A percentile compares a stretch with the other conserved stretches of the same genome.
Conservation (phyloP, 2,113 vertebrate species). For the Malurus alboscapulatus region DNA sequence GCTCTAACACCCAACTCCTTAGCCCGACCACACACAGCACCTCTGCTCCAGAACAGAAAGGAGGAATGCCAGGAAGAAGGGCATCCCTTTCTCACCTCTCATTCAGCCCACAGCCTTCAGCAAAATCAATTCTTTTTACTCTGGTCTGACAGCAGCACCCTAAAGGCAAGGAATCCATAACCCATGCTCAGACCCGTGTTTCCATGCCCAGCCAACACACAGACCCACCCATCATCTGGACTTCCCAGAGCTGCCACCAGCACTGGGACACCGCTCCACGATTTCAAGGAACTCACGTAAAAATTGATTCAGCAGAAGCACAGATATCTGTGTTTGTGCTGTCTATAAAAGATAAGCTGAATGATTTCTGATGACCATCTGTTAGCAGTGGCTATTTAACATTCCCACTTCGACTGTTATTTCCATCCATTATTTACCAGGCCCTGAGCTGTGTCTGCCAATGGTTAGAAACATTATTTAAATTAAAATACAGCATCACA, state of each 20-base stretch:
- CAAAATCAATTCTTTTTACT: background rate
- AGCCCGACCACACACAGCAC: background rate
- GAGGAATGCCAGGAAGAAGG: background rate
- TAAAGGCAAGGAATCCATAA: background rate
- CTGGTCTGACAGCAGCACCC: background rate
- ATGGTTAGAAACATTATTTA: background rate
- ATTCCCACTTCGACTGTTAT: background rate
- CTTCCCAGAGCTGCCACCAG: background rate
- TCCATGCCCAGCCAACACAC: background rate
- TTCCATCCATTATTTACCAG: background rate
- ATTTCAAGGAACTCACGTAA: background rate
- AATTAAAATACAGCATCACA: background rate
- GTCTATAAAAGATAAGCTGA: background rate
- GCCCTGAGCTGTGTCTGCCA: background rate
- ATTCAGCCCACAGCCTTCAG: background rate
- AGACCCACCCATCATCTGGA: background rate
- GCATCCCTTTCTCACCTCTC: background rate
- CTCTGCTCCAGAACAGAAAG: background rate
- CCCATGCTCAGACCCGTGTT: rapidly evolving
- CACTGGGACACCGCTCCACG: background rate
- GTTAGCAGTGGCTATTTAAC: background rate
- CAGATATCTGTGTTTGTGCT: background rate
- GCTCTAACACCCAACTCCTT: background rate
- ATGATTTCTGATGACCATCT: background rate
- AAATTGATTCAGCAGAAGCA: background rate